Conservation (phyloP, 2,113 vertebrate species). For the Bambusicola thoracicus region DNA sequence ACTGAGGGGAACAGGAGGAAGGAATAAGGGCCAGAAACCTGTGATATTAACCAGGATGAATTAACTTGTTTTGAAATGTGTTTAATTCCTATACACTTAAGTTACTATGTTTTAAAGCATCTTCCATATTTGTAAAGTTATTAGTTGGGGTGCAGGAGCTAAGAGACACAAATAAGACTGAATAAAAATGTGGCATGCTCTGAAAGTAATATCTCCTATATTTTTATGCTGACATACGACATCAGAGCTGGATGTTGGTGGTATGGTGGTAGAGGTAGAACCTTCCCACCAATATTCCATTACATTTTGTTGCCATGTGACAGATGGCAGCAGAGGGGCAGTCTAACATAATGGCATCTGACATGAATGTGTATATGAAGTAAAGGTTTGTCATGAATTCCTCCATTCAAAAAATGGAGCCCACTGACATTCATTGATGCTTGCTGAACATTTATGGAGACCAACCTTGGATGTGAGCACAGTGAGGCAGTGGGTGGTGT, state of each 20-base stretch:
- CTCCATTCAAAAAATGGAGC: neutral
- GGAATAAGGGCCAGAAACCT: slow-evolving; percentile 35
- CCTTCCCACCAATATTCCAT: neutral
- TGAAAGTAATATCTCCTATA: neutral
- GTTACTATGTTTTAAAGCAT: neutral
- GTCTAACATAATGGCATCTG: neutral
- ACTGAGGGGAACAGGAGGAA: slow-evolving; percentile 13
- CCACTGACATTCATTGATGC: neutral
- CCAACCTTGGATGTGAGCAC: neutral
- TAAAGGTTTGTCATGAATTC: neutral
- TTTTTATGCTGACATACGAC: neutral
- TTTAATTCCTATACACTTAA: neutral
- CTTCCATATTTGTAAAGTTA: neutral
- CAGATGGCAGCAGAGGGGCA: neutral
- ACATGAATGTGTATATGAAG: neutral
- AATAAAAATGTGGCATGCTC: neutral
- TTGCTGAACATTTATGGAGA: neutral
- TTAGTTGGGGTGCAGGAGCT: neutral
- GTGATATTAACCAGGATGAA: slow-evolving; percentile 10
- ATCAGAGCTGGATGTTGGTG: neutral
- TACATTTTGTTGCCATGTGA: neutral
- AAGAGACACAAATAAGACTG: neutral
- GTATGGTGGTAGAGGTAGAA: neutral
- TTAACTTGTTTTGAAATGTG: slow-evolving; percentile 20
- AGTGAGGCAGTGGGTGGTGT: neutral